Base-by-base conservation (phyloP, 2,888 invertebrate genomes). In the Hypomecis atomaria region DNA sequence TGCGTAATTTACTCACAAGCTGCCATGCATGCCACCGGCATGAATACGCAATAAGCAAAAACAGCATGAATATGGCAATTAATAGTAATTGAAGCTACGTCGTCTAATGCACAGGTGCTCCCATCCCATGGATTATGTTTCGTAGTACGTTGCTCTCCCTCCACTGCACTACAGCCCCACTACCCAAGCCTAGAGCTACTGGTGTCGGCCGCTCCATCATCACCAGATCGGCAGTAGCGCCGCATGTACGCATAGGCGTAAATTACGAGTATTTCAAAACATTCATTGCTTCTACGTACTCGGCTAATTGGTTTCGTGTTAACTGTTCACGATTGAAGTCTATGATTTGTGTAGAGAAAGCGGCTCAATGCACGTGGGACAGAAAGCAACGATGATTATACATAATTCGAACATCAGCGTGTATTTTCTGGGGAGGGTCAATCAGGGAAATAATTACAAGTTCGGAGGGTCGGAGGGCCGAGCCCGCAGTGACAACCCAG, bases 71-170 rank as follows among this genome's bases (percentile, higher is more conserved):
- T 73, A 78, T 76, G 77, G 75, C 80, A 80, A 82, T 84, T 80
- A 78, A 78, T 74, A 69, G 76, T 82, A 78, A 82, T 82, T 77
- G 76, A 72, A 77, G 69, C 71, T 72, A 73, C 68, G 63, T 61
- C 64, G 74, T 76, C 76, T 72, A 76, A 79, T 66, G 72, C 75
- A 75, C 83, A 82, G 82, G 78, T 82, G 80, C 79, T 83, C 81
- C 80, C 82, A 83, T 81, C 83, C 70, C 69, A 71, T 71, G 71
- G 75, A 77, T 77, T 52, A 40, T 40, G 10, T 10, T 1, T 23
- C 52, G 13, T 40, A 38, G 50, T 38, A 38, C 38, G 13, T 56
- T 2, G 10, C 23, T 57, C 13, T 40, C 43, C 58, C 43, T 59
- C 37, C 43, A 48, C 36, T 7, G 13, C 33, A 33, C 11, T 34